Evolutionary conservation across 2,888 invertebrate species (phyloP).

Genomic region (Ormyrus thymus): DNA sequence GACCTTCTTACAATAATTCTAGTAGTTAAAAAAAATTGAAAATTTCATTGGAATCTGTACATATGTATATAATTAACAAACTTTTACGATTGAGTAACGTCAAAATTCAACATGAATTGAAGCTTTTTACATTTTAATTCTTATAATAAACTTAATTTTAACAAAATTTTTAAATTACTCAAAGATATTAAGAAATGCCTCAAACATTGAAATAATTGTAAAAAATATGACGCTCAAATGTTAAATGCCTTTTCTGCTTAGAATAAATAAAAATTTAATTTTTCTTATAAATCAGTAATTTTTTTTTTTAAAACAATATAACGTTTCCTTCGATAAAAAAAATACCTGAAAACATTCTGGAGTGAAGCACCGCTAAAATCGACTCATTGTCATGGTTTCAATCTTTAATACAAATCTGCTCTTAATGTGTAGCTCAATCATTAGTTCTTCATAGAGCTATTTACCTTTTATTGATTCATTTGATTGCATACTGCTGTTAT

Average conservation of each 20-base stretch:
- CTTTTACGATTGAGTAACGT: conserved; percentile 23
- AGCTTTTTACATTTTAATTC: conserved; percentile 26
- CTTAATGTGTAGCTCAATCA: too few species aligned
- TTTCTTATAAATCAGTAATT: conserved; percentile 24
- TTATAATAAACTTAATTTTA: conserved; percentile 14
- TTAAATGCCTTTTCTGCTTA: conserved; percentile 39
- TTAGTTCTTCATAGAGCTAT: too few species aligned
- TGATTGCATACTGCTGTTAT: too few species aligned
- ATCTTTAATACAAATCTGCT: too few species aligned
- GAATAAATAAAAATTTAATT: conserved; percentile 41
- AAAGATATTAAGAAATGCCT: conserved; percentile 13
- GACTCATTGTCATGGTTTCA: too few species aligned
- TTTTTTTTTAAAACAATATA: too few species aligned
- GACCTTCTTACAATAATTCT: conserved; percentile 86
- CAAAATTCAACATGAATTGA: conserved; percentile 23
- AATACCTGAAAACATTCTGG: too few species aligned
- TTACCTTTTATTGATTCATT: background rate
- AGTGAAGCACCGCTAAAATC: too few species aligned
- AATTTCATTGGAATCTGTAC: conserved; percentile 52
- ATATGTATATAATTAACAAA: conserved; percentile 56
- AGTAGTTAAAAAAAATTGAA: conserved; percentile 69
- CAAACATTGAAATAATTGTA: conserved; percentile 40
- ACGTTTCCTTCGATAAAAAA: too few species aligned
- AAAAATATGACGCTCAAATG: conserved; percentile 45
- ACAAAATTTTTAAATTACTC: conserved; percentile 8